Evolutionary conservation across 2,888 invertebrate species (phyloP).

Genomic region (Rhorus exstirpatorius): DNA sequence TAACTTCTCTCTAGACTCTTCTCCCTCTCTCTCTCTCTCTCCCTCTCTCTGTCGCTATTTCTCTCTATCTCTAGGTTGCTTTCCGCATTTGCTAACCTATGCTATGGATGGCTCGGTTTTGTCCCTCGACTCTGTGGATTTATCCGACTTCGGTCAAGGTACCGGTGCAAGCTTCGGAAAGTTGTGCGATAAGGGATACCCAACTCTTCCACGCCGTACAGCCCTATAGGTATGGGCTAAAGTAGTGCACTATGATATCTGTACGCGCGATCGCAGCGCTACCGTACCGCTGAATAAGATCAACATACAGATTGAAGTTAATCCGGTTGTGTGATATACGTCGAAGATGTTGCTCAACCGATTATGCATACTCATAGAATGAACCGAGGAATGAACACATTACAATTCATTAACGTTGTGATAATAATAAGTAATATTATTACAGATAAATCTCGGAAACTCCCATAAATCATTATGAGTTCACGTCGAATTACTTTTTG

Average conservation of each 20-base stretch:
- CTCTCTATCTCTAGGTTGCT: slow-evolving; percentile 1
- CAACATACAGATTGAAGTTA: slow-evolving; percentile 9
- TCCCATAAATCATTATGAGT: too few relatives aligned
- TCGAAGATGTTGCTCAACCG: not conserved
- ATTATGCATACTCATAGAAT: too few relatives aligned
- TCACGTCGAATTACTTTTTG: too few relatives aligned
- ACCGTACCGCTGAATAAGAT: not conserved
- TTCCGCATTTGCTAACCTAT: slow-evolving; percentile 10
- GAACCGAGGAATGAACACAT: too few relatives aligned
- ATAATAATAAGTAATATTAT: too few relatives aligned
- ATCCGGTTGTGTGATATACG: not conserved
- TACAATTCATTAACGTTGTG: too few relatives aligned
- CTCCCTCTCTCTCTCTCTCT: slow-evolving; percentile 16
- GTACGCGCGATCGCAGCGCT: not conserved
- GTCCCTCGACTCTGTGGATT: slow-evolving; percentile 55
- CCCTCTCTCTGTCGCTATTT: slow-evolving; percentile 7
- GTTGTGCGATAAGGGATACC: slow-evolving; percentile 36
- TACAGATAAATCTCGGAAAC: too few relatives aligned
- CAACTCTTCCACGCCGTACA: not conserved
- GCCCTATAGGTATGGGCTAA: not conserved
- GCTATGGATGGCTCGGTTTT: slow-evolving; percentile 37
- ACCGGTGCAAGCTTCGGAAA: slow-evolving; percentile 36
- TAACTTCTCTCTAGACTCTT: slow-evolving; percentile 36
- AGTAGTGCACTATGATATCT: not conserved
- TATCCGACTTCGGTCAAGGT: slow-evolving; percentile 58